Evolutionary conservation across 2,113 vertebrate species (phyloP).

Genomic region (Riparia riparia): DNA sequence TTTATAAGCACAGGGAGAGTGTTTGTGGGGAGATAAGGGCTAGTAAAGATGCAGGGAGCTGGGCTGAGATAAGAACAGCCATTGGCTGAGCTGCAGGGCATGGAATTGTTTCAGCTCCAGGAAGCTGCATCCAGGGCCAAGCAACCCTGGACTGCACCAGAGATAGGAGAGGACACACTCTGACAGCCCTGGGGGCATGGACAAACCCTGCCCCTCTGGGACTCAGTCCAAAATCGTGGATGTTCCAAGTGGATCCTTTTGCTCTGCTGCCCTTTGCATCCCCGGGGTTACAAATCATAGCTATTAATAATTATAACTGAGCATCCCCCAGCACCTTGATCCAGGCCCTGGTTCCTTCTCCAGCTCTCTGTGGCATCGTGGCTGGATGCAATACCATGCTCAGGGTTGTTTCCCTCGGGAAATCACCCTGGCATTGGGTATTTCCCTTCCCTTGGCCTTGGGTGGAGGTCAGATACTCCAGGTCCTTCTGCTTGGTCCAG

Average conservation of each 20-base stretch:
- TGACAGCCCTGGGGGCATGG: not conserved
- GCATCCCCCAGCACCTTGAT: not conserved
- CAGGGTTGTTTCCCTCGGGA: not conserved
- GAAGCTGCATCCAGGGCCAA: not conserved
- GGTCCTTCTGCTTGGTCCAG: not conserved
- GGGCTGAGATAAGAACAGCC: constrained; percentile 6
- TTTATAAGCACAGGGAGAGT: not conserved
- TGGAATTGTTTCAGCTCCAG: not conserved
- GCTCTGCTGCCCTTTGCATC: not conserved
- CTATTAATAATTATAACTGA: not conserved
- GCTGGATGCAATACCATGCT: not conserved
- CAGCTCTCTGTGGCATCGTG: rapidly evolving
- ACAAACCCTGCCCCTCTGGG: not conserved
- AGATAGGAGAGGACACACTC: not conserved
- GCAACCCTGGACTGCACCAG: not conserved
- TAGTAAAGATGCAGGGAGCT: not conserved
- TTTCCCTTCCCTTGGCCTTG: not conserved
- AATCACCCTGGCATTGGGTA: not conserved
- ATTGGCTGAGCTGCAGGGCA: not conserved
- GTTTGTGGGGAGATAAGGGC: not conserved
- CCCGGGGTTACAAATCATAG: rapidly evolving
- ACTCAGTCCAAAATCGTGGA: not conserved
- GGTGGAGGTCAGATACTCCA: not conserved
- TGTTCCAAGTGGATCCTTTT: not conserved
- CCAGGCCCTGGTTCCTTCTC: not conserved